Base-by-base conservation (phyloP, 2,888 invertebrate genomes). In the Brenthis ino region DNA sequence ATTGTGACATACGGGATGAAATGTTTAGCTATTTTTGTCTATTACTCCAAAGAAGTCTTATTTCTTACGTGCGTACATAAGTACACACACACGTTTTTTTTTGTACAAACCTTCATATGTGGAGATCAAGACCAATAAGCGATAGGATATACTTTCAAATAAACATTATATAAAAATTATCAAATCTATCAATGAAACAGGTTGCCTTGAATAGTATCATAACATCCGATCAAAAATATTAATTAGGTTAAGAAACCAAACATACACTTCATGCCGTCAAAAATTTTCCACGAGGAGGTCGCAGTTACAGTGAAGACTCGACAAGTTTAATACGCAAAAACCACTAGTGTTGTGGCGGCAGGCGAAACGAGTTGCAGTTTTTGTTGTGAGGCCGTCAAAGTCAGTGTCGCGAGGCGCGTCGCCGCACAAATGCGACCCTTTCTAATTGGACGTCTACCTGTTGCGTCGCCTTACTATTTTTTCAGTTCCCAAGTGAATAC, bases 391-490 rank as follows among this genome's bases (percentile, higher is more conserved):
- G 72, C 68, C 85, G 85, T 88, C 90, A 88, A 89, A 88, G 87
- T 82, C 85, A 84, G 84, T 87, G 91, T 90, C 87, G 88, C 86
- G 85, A 83, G 83, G 82, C 85, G 84, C 86, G 82, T 81, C 86
- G 82, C 86, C 83, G 83, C 87, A 89, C 85, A 83, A 87, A 85
- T 82, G 82, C 85, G 86, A 83, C 84, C 82, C 82, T 77, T 88
- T 86, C 90, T 93, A 92, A 93, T 92, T 92, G 93, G 91, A 88
- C 83, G 86, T 86, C 88, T 90, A 93, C 92, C 92, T 92, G 92
- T 93, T 93, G 92, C 89, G 82, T 82, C 81, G 78, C 80, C 86
- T 86, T 85, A 83, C 82, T 81, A 82, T 85, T 86, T 74, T 89
- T 87, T 85, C 80, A 81, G 79, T 76, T 80, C 75, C 79, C 76